Conservation (phyloP, 2,113 vertebrate species). For the Jaculus jaculus region DNA sequence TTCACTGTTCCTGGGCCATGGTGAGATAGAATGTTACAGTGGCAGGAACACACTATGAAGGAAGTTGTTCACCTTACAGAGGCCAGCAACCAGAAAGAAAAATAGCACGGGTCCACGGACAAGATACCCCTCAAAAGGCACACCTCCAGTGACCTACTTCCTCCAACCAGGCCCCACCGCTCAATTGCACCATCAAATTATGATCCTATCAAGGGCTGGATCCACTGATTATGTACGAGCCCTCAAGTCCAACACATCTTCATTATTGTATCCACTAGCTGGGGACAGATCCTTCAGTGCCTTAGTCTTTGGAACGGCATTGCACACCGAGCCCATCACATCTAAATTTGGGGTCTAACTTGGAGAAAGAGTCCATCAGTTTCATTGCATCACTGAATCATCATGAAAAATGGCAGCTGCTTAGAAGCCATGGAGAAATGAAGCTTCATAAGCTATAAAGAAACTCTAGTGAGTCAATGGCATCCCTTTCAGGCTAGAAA, state of each 20-base stretch:
- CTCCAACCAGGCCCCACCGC: neutral
- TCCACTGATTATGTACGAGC: neutral
- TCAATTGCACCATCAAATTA: neutral
- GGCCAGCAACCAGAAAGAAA: neutral
- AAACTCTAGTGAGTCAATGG: no score
- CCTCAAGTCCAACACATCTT: neutral
- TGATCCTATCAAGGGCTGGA: neutral
- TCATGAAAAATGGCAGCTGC: no score
- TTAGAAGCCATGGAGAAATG: no score
- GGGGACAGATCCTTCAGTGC: neutral
- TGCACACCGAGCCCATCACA: neutral
- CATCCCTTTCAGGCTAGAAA: no score
- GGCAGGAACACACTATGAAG: no score
- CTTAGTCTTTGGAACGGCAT: neutral
- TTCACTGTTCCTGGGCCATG: neutral
- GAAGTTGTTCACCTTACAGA: neutral
- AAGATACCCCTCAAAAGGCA: neutral
- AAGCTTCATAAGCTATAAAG: no score
- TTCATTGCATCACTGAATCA: no score
- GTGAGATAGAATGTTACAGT: neutral
- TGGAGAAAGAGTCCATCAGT: no score
- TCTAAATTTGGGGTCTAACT: no score
- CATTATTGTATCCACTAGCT: no score
- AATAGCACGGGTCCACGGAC: neutral
- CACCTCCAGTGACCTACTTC: neutral